phyloP scores from a whole-genome alignment of 64 coral and sea anemone genomes.

The Porites lutea region DNA sequence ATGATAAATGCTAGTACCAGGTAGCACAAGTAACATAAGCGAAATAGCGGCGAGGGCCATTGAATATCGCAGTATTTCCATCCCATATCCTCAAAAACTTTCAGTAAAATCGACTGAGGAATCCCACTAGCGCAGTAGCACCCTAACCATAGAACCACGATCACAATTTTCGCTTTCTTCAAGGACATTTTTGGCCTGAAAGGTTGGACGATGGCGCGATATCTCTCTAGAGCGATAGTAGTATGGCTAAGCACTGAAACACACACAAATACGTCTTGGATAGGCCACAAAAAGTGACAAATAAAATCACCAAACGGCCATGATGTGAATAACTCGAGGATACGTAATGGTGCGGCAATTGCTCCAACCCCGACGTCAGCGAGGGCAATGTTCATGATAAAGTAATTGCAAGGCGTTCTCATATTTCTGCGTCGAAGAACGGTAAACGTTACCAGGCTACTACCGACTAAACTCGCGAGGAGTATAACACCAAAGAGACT shows the following conservation, averaged over 20 bases:
- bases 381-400: constrained; percentile 61
- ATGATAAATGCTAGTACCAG: constrained; percentile 50
- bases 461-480: constrained; percentile 43
- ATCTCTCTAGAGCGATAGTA: constrained; percentile 83
- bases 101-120: constrained; percentile 51
- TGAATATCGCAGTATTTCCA: constrained; percentile 1
- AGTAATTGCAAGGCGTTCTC: constrained; percentile 61
- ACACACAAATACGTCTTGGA: constrained; percentile 83
- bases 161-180: constrained; percentile 55
- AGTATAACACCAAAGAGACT: constrained; percentile 34
- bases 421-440: constrained; percentile 52
- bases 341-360: constrained; percentile 70
- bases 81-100: neutral
- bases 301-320: constrained; percentile 83
- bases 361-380: constrained; percentile 67
- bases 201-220: constrained; percentile 70
- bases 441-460: constrained; percentile 30
- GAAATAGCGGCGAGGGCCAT: constrained; percentile 47
- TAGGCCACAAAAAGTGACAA: constrained; percentile 69
- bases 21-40: constrained; percentile 51
- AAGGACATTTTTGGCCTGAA: constrained; percentile 71
- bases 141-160: constrained; percentile 53
- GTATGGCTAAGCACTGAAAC: constrained; percentile 80
- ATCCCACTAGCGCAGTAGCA: constrained; percentile 70
- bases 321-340: constrained; percentile 56